Evolutionary conservation across 2,888 invertebrate species (phyloP).

Genomic region (Gymnosoma rotundatum): DNA sequence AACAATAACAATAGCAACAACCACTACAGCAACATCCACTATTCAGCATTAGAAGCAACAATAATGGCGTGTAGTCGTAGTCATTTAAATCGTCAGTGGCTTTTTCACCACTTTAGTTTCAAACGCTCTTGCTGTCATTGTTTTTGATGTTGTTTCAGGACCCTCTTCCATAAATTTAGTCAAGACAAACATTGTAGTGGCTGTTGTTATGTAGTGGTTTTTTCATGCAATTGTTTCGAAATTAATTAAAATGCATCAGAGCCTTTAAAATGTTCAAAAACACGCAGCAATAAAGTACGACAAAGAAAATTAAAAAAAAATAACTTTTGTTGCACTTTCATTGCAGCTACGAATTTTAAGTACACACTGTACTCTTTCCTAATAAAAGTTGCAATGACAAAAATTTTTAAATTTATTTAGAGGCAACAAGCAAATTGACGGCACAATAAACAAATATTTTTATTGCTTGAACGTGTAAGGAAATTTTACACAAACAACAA

Average conservation of each 20-base stretch:
- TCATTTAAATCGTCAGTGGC: conserved; percentile 52
- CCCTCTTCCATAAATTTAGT: conserved; percentile 17
- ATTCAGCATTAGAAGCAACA: conserved; percentile 44
- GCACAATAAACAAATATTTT: conserved; percentile 26
- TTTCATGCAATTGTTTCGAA: conserved; percentile 51
- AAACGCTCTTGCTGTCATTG: conserved; percentile 28
- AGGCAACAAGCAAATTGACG: conserved; percentile 6
- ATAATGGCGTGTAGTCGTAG: conserved; percentile 42
- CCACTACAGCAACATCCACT: conserved; percentile 8
- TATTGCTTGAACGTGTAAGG: conserved; percentile 35
- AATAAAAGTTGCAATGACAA: conserved; percentile 12
- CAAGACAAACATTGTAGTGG: conserved; percentile 27
- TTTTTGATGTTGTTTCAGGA: conserved; percentile 21
- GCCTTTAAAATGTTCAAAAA: conserved; percentile 53
- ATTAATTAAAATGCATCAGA: conserved; percentile 67
- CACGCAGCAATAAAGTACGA: conserved; percentile 42
- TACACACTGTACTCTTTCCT: conserved; percentile 10
- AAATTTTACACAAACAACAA: background rate
- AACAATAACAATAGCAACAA: conserved; percentile 26
- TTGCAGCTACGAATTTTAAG: conserved; percentile 57
- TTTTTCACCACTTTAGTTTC: background rate
- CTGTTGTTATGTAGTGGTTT: conserved; percentile 32
- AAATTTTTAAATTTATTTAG: background rate
- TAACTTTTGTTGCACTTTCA: conserved; percentile 49
- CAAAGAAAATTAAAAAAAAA: conserved; percentile 33